Evolutionary conservation across 2,797 vertebrate genomes (phyloP).

Genomic region (Pteronotus mesoamericanus): DNA sequence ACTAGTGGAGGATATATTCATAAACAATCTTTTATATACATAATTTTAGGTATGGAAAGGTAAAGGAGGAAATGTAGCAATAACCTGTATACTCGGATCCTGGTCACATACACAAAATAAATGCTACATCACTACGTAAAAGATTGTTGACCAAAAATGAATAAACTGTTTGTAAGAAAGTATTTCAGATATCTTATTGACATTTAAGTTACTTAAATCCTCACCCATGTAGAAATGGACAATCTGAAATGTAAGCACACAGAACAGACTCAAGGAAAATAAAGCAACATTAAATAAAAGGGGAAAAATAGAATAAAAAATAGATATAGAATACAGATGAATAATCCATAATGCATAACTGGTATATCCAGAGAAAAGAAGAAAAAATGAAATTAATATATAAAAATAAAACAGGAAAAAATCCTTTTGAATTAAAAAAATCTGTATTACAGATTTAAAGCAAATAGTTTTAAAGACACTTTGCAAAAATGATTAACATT

Average conservation of each 20-base stretch:
- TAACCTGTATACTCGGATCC: background rate
- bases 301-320: background rate
- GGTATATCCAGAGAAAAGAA: background rate
- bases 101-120: background rate
- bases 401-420: background rate
- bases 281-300: background rate
- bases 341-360: background rate
- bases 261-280: background rate
- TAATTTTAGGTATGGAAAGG: background rate
- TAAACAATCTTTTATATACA: background rate
- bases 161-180: background rate
- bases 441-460: background rate
- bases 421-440: background rate
- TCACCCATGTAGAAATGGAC: background rate
- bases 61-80: background rate
- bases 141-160: background rate
- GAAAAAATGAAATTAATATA: background rate
- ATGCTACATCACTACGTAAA: background rate
- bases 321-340: background rate
- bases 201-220: background rate
- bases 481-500: background rate
- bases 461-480: background rate
- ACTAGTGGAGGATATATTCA: background rate
- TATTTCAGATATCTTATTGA: background rate
- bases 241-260: background rate